Evolutionary conservation across 1,140 invertebrate species (phyloP).

Genomic region (Anastrepha obliqua): DNA sequence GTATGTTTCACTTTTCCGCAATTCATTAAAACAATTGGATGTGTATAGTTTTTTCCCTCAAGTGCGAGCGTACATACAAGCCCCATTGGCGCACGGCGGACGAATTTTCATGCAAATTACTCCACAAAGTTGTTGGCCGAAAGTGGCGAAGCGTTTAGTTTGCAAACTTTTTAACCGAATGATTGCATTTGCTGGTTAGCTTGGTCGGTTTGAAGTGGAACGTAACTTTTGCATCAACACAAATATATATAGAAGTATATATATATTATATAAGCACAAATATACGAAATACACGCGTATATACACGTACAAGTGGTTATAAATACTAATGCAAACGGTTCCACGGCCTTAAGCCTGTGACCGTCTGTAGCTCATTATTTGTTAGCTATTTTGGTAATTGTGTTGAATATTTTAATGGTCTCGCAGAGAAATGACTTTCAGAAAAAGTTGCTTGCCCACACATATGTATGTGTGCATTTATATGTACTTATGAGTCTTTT

Average conservation of each 20-base stretch:
- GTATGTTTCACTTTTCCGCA: constrained; percentile 47
- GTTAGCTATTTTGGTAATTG: constrained; percentile 35
- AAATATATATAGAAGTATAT: not conserved
- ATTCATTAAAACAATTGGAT: constrained; percentile 50
- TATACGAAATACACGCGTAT: not conserved
- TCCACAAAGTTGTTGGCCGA: constrained; percentile 41
- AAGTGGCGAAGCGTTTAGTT: constrained; percentile 51
- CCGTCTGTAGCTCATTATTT: constrained; percentile 17
- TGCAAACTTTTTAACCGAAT: constrained; percentile 49
- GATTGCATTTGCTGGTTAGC: constrained; percentile 50
- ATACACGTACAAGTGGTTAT: too few species aligned
- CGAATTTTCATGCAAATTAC: constrained; percentile 42
- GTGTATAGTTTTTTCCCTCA: not conserved
- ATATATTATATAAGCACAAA: not conserved
- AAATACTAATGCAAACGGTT: not conserved
- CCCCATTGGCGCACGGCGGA: not conserved
- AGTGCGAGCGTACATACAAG: not conserved
- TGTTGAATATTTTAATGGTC: constrained; percentile 41
- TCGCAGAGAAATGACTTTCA: constrained; percentile 12
- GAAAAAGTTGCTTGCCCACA: not conserved
- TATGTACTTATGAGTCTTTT: not conserved
- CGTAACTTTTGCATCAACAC: constrained; percentile 31
- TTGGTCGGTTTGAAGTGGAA: constrained; percentile 40
- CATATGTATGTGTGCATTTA: not conserved
- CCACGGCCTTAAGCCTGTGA: not conserved